These are phyloP conservation scores for Stegophylla sp. DNA, from an alignment of 2,888 invertebrate species.

Conservation along the genomic window DNA sequence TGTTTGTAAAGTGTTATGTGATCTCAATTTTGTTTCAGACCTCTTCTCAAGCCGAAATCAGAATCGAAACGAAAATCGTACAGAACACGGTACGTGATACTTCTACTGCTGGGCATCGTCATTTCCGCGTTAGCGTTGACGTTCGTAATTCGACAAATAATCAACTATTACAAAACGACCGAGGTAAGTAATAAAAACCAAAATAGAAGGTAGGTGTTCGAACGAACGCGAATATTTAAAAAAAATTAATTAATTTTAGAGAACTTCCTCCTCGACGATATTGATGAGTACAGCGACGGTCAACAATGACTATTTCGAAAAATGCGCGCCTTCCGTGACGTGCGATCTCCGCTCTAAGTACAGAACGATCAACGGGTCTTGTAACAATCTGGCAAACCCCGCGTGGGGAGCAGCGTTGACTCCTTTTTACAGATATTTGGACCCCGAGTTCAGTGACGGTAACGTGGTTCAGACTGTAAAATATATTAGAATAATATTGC, in stretches of 20 bases:
- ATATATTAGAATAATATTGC: too few species aligned
- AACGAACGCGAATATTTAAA: neutral
- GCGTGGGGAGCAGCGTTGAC: conserved; percentile 67
- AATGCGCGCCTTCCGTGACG: conserved; percentile 61
- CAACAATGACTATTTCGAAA: conserved; percentile 35
- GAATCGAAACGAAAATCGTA: conserved; percentile 14
- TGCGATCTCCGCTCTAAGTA: conserved; percentile 66
- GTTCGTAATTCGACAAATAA: neutral
- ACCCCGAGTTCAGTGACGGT: conserved; percentile 36
- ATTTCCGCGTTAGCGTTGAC: too few species aligned
- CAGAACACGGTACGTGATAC: neutral
- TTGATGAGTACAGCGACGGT: conserved; percentile 3
- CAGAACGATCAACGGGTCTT: conserved; percentile 71
- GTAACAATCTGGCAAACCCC: conserved; percentile 71
- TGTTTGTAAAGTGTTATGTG: too few species aligned
- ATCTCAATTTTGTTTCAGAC: conserved; percentile 19
- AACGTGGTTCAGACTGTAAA: too few species aligned
- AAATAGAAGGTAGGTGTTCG: neutral
- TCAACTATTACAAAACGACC: neutral
- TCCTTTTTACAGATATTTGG: conserved; percentile 55
- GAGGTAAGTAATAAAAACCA: neutral
- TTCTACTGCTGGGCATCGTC: neutral
- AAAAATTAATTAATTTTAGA: neutral
- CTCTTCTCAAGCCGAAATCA: neutral
- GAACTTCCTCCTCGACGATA: neutral